A percentile compares a stretch with the other conserved stretches of the same genome.
phyloP scores from a whole-genome alignment of 2,113 vertebrate species.

The Apteryx owenii region DNA sequence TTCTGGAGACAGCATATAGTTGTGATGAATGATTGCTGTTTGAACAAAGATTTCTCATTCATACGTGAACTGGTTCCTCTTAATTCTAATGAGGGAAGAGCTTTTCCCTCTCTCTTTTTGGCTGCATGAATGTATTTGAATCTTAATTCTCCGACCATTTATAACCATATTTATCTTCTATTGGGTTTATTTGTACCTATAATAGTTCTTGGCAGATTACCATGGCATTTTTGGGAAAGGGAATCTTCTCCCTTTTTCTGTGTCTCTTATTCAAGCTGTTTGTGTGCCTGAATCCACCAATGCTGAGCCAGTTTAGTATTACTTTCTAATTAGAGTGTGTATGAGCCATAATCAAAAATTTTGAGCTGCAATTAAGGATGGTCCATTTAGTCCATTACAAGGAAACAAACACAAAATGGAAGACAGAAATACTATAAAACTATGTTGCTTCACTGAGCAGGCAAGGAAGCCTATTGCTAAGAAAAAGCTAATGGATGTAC shows the following conservation, averaged over 20 bases:
- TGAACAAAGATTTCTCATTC: background rate
- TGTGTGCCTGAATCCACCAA: background rate
- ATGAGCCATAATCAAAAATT: background rate
- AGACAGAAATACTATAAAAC: background rate
- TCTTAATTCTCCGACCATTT: background rate
- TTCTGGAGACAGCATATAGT: background rate
- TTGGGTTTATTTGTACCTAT: background rate
- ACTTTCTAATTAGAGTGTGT: background rate
- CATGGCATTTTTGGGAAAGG: background rate
- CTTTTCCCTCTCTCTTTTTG: background rate
- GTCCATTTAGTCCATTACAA: background rate
- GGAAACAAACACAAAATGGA: background rate
- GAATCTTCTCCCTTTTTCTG: background rate
- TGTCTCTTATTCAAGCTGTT: background rate
- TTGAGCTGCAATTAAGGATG: background rate
- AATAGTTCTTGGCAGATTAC: background rate
- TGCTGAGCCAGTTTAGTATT: background rate
- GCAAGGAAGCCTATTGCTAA: background rate
- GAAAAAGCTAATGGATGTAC: background rate
- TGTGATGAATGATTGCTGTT: background rate
- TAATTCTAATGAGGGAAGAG: background rate
- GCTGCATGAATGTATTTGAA: background rate
- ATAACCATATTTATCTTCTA: background rate
- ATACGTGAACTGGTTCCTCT: background rate
- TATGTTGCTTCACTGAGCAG: background rate